These are phyloP conservation scores for Micrasema minimum DNA, from an alignment of 1,140 invertebrate genomes.

Conservation along the genomic window DNA sequence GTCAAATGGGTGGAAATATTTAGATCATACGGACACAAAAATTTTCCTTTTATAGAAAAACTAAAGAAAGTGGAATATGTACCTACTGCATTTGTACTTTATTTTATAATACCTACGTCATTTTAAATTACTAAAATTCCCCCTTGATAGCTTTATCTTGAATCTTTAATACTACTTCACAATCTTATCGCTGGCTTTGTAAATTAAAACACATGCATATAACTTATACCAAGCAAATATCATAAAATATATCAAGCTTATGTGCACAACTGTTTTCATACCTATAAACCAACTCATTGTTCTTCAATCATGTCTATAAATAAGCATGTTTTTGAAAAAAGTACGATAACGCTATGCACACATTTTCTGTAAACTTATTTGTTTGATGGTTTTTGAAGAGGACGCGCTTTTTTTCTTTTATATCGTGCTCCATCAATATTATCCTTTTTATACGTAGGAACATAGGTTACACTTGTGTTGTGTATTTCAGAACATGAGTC, in stretches of 20 bases:
- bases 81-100: too few species aligned
- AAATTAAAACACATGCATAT: background rate
- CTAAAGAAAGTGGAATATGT: too few species aligned
- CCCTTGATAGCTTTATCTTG: background rate
- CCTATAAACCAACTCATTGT: background rate
- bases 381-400: too few species aligned
- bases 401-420: too few species aligned
- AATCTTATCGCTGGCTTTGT: background rate
- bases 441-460: too few species aligned
- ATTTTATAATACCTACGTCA: too few species aligned
- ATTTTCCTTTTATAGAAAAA: too few species aligned
- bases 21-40: too few species aligned
- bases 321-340: background rate
- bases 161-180: background rate
- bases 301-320: slow-evolving; percentile 4
- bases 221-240: background rate
- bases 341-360: background rate
- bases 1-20: too few species aligned
- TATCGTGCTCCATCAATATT: too few species aligned
- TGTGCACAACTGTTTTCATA: slow-evolving; percentile 1
- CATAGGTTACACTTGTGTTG: too few species aligned
- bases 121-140: background rate
- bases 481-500: too few species aligned
- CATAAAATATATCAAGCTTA: background rate
- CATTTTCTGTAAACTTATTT: background rate